Conservation (phyloP, 2,888 invertebrate genomes). For the Tenthredo distinguenda region DNA sequence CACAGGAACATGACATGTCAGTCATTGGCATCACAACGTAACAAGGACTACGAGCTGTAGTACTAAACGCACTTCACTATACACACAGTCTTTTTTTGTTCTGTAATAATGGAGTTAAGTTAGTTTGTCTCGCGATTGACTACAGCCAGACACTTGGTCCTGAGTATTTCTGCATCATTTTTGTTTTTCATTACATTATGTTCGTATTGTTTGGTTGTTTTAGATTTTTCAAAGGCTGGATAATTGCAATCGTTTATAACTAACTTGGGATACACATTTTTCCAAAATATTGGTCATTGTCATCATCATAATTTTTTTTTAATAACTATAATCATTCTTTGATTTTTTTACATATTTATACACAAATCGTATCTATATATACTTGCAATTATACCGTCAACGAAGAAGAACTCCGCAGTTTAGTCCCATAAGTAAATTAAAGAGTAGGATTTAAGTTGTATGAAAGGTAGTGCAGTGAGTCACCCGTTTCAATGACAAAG, state of each 20-base stretch:
- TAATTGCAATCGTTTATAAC: conserved; percentile 41
- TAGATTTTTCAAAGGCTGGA: conserved; percentile 53
- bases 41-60: conserved; percentile 76
- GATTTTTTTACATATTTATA: conserved; percentile 1
- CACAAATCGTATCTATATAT: background rate
- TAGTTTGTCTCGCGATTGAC: conserved; percentile 68
- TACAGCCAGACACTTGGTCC: conserved; percentile 77
- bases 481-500: background rate
- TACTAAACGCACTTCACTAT: conserved; percentile 66
- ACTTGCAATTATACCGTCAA: background rate
- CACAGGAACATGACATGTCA: conserved; percentile 78
- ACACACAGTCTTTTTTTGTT: conserved; percentile 53
- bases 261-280: conserved; percentile 30
- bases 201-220: conserved; percentile 57
- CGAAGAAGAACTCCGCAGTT: background rate
- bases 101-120: conserved; percentile 19
- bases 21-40: conserved; percentile 78
- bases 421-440: background rate
- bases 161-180: conserved; percentile 77
- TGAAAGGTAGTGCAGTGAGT: background rate
- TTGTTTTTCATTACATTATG: conserved; percentile 61
- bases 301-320: background rate
- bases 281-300: conserved; percentile 9
- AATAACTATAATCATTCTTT: conserved; percentile 3
- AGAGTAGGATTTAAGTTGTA: background rate